Percentiles rank a stretch among this genome's conserved stretches.
These are phyloP conservation scores for Platichthys stellatus DNA, from an alignment of 2,113 vertebrate genomes.

Conservation along the genomic window DNA sequence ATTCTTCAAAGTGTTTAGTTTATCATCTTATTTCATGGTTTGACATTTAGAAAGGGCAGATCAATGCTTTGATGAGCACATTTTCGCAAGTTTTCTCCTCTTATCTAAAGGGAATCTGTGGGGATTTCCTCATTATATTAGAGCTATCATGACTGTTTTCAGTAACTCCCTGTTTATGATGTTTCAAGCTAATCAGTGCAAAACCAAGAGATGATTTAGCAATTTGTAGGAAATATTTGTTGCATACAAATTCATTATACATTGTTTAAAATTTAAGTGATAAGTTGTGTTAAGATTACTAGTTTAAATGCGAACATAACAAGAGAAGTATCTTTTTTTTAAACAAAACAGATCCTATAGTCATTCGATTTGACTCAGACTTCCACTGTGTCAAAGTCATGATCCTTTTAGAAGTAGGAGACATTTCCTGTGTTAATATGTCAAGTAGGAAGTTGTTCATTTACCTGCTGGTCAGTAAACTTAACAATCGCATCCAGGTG, in stretches of 20 bases:
- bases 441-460: background rate
- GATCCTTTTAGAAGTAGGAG: background rate
- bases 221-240: too few species aligned
- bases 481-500: background rate
- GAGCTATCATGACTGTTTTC: background rate
- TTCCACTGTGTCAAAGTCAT: background rate
- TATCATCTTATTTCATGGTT: background rate
- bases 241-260: too few species aligned
- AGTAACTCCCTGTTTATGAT: background rate
- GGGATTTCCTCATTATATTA: background rate
- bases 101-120: background rate
- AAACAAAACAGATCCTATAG: too few species aligned
- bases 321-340: too few species aligned
- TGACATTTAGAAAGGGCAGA: background rate
- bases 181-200: too few species aligned
- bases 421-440: background rate
- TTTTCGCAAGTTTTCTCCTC: background rate
- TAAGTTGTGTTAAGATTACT: too few species aligned
- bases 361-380: background rate
- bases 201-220: background rate
- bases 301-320: background rate
- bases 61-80: background rate
- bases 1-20: background rate
- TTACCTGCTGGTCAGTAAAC: conserved; percentile 1
- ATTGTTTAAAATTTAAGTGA: too few species aligned